Percentiles rank a stretch among this genome's conserved stretches.
Evolutionary conservation across 1,140 invertebrate species (phyloP).

Genomic region (Ctenoplectra terminalis): DNA sequence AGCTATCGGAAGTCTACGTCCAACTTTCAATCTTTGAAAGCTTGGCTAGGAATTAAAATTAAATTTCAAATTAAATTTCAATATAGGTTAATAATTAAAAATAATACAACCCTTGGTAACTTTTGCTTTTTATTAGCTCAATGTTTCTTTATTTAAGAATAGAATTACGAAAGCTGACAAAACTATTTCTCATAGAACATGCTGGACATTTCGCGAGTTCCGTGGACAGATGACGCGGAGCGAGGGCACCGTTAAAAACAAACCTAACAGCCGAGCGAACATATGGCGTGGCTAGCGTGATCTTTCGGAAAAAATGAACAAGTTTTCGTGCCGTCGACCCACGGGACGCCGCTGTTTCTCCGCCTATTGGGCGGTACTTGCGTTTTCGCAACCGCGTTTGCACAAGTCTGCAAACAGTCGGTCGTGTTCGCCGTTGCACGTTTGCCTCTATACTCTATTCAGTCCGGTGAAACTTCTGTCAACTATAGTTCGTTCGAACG

Average conservation of each 20-base stretch:
- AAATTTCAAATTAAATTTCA: no score
- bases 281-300: slow-evolving; percentile 19
- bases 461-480: neutral
- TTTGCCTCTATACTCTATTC: neutral
- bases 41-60: no score
- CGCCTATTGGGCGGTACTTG: slow-evolving; percentile 54
- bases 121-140: no score
- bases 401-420: slow-evolving; percentile 58
- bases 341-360: slow-evolving; percentile 14
- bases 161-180: neutral
- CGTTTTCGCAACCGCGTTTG: slow-evolving; percentile 58
- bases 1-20: no score
- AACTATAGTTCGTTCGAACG: neutral
- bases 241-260: neutral
- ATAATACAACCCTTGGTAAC: no score
- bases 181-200: neutral
- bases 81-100: no score
- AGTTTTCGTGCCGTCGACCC: slow-evolving; percentile 37
- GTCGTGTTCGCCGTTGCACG: neutral
- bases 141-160: neutral
- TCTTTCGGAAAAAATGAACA: slow-evolving; percentile 47
- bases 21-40: no score
- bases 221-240: slow-evolving; percentile 31
- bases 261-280: slow-evolving; percentile 24
- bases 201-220: neutral